A percentile compares a stretch with the other conserved stretches of the same genome.
Conservation (phyloP, 2,113 vertebrate species). For the Chitala chitala region DNA sequence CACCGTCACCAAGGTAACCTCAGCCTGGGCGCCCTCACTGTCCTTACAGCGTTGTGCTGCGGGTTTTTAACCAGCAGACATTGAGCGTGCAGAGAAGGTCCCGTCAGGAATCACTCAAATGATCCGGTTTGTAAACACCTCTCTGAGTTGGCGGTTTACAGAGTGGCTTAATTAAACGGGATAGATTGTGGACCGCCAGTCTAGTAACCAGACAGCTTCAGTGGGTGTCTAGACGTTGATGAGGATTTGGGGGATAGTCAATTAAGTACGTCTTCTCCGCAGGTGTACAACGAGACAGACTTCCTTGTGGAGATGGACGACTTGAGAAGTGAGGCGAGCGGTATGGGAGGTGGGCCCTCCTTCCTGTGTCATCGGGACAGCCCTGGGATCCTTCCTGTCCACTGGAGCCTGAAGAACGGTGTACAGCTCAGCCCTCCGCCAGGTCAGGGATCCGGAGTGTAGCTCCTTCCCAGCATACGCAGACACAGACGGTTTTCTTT, state of each 20-base stretch:
- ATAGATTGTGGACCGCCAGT: no score
- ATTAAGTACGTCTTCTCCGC: conserved; percentile 8
- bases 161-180: no score
- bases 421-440: conserved; percentile 78
- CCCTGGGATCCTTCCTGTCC: conserved; percentile 75
- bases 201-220: no score
- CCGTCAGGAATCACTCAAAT: no score
- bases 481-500: no score
- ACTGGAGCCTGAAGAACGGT: conserved; percentile 91
- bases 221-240: neutral
- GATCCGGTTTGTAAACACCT: no score
- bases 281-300: conserved; percentile 84
- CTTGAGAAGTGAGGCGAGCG: conserved; percentile 61
- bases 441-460: conserved; percentile 55
- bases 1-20: conserved; percentile 82
- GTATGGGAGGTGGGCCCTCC: conserved; percentile 56
- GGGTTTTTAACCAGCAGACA: no score
- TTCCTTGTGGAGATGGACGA: conserved; percentile 88
- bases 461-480: no score
- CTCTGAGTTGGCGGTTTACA: no score
- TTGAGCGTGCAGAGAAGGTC: conserved; percentile 7
- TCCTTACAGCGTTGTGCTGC: no score
- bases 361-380: conserved; percentile 67
- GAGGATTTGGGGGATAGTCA: neutral
- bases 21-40: neutral